These are phyloP conservation scores for Gavia stellata DNA, from an alignment of 2,113 vertebrate species.

Conservation along the genomic window DNA sequence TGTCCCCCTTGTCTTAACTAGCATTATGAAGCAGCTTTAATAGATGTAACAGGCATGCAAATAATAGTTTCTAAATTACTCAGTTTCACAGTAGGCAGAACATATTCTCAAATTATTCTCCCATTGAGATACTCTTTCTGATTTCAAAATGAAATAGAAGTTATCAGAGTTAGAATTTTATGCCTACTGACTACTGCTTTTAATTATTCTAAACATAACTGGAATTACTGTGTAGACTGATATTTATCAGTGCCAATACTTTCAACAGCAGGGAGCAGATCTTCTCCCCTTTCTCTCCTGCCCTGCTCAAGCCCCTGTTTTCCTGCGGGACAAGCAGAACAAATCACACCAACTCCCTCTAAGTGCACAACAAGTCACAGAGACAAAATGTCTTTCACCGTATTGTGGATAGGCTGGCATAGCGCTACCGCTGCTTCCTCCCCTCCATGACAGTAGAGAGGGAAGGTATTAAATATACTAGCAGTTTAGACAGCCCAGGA, in stretches of 20 bases:
- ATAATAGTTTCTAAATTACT: slow-evolving; percentile 12
- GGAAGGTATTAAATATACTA: background rate
- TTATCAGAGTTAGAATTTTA: background rate
- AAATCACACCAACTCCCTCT: background rate
- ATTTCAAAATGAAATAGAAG: slow-evolving; percentile 34
- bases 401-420: background rate
- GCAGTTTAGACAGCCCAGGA: background rate
- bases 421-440: background rate
- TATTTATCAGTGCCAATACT: background rate
- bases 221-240: background rate
- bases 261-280: background rate
- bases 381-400: background rate
- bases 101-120: background rate
- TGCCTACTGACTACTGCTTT: background rate
- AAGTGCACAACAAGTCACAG: background rate
- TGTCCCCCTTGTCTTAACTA: background rate
- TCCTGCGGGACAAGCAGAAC: background rate
- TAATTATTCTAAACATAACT: background rate
- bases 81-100: background rate
- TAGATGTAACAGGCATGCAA: background rate
- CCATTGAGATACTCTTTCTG: slow-evolving; percentile 3
- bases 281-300: background rate
- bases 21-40: background rate
- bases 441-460: background rate
- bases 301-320: background rate